phyloP scores from a whole-genome alignment of 2,113 vertebrate genomes.

The Boulengerochromis microlepis region DNA sequence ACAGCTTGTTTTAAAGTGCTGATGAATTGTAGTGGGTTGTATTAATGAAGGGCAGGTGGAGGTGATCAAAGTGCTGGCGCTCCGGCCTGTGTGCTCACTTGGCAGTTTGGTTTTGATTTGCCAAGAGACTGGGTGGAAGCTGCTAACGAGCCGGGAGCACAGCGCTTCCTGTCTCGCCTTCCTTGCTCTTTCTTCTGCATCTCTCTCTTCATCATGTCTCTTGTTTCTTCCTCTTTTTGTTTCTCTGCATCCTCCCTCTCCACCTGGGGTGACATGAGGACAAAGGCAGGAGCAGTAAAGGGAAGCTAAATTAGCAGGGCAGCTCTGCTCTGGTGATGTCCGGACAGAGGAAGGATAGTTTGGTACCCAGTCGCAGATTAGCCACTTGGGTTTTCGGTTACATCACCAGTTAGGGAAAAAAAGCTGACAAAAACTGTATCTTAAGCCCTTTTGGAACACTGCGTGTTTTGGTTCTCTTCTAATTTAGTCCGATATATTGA shows the following conservation, averaged over 20 bases:
- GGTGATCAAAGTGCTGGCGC: neutral
- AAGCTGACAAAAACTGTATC: neutral
- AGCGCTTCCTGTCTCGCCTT: neutral
- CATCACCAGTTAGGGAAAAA: neutral
- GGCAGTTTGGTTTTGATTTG: neutral
- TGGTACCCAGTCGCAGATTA: neutral
- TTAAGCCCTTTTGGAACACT: neutral
- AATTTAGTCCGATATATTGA: fast-evolving
- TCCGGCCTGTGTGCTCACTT: neutral
- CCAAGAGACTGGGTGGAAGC: neutral
- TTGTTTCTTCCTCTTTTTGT: neutral
- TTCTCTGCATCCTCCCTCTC: neutral
- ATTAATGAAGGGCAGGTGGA: neutral
- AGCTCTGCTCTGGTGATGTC: neutral
- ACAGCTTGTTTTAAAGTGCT: neutral
- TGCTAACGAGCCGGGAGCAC: slow-evolving; percentile 10
- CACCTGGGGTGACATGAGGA: neutral
- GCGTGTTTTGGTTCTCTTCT: fast-evolving
- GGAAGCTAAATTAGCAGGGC: neutral
- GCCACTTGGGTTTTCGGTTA: neutral
- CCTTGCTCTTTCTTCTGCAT: neutral
- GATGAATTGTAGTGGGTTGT: neutral
- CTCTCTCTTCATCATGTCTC: neutral
- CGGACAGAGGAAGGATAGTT: neutral
- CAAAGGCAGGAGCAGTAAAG: neutral